Evolutionary conservation across 2,797 vertebrate genomes (phyloP).

Genomic region (Brotula barbata): DNA sequence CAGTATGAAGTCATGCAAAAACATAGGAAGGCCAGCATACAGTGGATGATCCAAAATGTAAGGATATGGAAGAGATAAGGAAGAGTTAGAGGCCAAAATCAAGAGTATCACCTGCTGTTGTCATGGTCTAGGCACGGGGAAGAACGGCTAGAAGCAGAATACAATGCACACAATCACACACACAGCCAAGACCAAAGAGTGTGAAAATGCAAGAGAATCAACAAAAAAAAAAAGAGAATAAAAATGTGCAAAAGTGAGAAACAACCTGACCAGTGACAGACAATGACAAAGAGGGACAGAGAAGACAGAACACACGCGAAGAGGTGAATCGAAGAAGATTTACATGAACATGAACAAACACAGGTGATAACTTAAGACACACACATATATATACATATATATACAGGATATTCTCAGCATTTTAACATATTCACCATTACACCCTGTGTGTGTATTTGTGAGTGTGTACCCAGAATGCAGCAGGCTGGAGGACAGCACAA

Average conservation of each 20-base stretch:
- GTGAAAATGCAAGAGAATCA: constrained; percentile 44
- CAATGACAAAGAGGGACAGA: constrained; percentile 42
- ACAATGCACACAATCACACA: constrained; percentile 80
- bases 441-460: constrained; percentile 19
- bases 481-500: constrained; percentile 91
- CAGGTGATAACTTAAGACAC: constrained; percentile 13
- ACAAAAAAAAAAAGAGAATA: constrained; percentile 53
- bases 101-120: constrained; percentile 97
- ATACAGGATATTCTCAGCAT: background rate
- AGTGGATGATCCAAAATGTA: constrained; percentile 15
- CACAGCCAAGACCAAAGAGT: constrained; percentile 71
- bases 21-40: constrained; percentile 4
- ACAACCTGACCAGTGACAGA: constrained; percentile 43
- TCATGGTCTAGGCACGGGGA: constrained; percentile 98
- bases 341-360: constrained; percentile 9
- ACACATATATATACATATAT: too few relatives aligned
- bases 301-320: constrained; percentile 23
- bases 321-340: constrained; percentile 21
- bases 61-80: constrained; percentile 18
- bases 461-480: constrained; percentile 92
- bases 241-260: constrained; percentile 48
- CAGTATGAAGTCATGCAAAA: constrained; percentile 41
- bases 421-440: constrained; percentile 2
- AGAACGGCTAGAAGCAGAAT: constrained; percentile 91
- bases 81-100: constrained; percentile 71